These are phyloP conservation scores for Ciona savignyi DNA, from an alignment of 23 tunicate species.

Conservation along the genomic window DNA sequence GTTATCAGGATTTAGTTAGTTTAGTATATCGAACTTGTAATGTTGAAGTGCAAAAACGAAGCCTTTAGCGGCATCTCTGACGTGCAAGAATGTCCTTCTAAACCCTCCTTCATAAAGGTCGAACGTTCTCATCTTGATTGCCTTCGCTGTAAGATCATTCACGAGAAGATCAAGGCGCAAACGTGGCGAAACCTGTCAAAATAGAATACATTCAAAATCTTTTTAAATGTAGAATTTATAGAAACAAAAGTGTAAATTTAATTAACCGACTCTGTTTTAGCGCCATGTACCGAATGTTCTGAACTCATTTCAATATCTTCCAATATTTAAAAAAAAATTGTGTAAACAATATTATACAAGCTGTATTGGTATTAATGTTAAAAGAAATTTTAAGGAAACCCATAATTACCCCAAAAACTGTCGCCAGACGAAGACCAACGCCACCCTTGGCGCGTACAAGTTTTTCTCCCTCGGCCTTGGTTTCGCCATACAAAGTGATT, in stretches of 20 bases:
- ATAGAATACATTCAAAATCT: background rate
- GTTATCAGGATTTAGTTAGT: too few relatives aligned
- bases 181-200: conserved; percentile 47
- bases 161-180: conserved; percentile 35
- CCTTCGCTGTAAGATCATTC: conserved; percentile 17
- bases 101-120: conserved; percentile 24
- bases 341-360: too few relatives aligned
- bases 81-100: conserved; percentile 28
- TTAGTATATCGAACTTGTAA: too few relatives aligned
- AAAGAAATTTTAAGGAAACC: too few relatives aligned
- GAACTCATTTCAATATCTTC: too few relatives aligned
- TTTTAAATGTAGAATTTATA: too few relatives aligned
- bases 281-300: too few relatives aligned
- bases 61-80: conserved; percentile 29
- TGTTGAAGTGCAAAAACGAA: conserved; percentile 30
- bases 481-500: conserved; percentile 21
- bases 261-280: too few relatives aligned
- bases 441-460: conserved; percentile 16
- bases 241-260: too few relatives aligned
- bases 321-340: too few relatives aligned
- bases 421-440: conserved; percentile 28
- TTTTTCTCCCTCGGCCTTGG: conserved; percentile 18
- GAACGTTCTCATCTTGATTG: conserved; percentile 8
- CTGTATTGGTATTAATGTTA: too few relatives aligned
- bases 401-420: conserved; percentile 36